Evolutionary conservation across 2,888 invertebrate genomes (phyloP).

Genomic region (Pecten maximus): DNA sequence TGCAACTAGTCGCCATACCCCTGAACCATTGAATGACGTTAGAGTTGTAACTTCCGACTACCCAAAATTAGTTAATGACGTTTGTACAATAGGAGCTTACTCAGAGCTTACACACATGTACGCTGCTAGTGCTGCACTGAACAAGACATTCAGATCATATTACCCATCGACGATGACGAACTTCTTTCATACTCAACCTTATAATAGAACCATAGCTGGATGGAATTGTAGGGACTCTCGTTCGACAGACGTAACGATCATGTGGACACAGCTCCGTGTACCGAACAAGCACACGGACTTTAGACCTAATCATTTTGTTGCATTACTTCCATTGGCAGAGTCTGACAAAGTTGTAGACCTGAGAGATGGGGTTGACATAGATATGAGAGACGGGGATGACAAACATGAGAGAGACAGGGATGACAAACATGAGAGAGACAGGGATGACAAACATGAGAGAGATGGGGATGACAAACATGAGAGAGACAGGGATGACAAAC

Average conservation of each 20-base stretch:
- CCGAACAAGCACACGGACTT: neutral
- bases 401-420: neutral
- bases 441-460: neutral
- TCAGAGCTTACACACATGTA: slow-evolving; percentile 35
- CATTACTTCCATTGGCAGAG: neutral
- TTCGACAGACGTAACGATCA: neutral
- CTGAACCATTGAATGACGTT: neutral
- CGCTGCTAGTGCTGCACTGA: slow-evolving; percentile 31
- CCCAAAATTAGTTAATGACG: neutral
- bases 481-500: neutral
- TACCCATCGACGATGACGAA: slow-evolving; percentile 30
- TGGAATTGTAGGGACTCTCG: neutral
- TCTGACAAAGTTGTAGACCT: neutral
- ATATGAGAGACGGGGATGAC: neutral
- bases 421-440: neutral
- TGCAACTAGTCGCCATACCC: neutral
- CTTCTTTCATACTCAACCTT: slow-evolving; percentile 1
- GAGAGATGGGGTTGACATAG: neutral
- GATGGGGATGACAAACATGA: neutral
- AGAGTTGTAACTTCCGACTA: neutral
- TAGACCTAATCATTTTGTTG: slow-evolving; percentile 17
- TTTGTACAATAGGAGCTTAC: neutral
- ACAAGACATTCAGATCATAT: neutral
- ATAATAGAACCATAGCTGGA: neutral
- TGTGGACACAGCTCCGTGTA: slow-evolving; percentile 34